phyloP scores from a whole-genome alignment of 2,888 invertebrate species.

The Lycaena phlaeas region DNA sequence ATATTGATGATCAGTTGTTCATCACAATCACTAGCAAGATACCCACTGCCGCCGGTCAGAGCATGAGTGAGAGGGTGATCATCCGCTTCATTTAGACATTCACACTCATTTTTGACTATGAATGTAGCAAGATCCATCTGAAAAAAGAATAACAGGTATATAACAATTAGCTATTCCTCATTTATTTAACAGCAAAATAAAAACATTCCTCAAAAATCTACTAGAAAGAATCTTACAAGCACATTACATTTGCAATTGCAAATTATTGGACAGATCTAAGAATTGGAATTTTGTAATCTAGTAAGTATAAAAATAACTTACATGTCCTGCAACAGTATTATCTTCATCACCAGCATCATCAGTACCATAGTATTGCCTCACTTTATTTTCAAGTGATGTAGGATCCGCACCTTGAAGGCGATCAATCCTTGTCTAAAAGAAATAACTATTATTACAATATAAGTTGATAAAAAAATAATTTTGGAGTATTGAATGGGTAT shows the following conservation, averaged over 20 bases:
- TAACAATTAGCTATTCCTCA: no score
- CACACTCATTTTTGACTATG: constrained; percentile 90
- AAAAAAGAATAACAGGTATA: constrained; percentile 33
- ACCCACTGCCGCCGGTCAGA: constrained; percentile 77
- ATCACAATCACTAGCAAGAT: constrained; percentile 93
- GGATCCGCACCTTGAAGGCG: constrained; percentile 91
- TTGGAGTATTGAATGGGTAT: constrained; percentile 7
- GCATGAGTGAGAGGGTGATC: constrained; percentile 88
- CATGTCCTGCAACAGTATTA: constrained; percentile 84
- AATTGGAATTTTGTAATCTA: background rate
- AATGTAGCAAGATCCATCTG: constrained; percentile 93
- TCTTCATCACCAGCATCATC: constrained; percentile 77
- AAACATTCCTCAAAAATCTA: no score
- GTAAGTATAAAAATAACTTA: constrained; percentile 63
- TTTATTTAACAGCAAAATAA: no score
- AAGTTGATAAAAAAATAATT: no score
- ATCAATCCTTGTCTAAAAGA: constrained; percentile 83
- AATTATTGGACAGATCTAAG: no score
- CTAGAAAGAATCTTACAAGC: no score
- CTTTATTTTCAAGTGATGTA: constrained; percentile 86
- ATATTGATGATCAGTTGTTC: constrained; percentile 92
- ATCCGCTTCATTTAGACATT: constrained; percentile 96
- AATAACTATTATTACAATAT: background rate
- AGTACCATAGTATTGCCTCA: constrained; percentile 86
- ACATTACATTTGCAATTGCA: no score